Conservation (phyloP, 35 echinoderm and acorn worm species). For the Heliocidaris tuberculata region DNA sequence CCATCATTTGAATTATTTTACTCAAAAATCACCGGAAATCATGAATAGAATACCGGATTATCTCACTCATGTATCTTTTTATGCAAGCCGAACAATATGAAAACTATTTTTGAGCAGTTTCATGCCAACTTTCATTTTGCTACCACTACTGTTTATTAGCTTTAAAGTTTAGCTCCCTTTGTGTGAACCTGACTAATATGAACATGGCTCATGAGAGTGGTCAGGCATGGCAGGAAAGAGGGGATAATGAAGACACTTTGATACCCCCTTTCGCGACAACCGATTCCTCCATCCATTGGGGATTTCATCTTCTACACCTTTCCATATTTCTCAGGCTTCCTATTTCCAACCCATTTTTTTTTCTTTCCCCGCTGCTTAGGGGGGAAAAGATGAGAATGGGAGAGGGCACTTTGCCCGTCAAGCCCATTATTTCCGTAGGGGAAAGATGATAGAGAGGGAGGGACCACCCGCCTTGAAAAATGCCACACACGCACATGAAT, state of each 20-base stretch:
- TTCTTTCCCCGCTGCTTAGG: not conserved
- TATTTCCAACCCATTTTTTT: not conserved
- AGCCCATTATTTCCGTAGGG: not conserved
- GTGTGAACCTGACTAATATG: too few species aligned
- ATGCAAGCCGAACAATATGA: too few species aligned
- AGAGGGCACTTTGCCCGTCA: not conserved
- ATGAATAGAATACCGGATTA: too few species aligned
- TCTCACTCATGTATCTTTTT: too few species aligned
- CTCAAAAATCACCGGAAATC: too few species aligned
- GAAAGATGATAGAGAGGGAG: not conserved
- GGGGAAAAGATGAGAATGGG: not conserved
- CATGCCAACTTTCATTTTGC: too few species aligned
- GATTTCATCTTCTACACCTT: not conserved
- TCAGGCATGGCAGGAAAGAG: not conserved
- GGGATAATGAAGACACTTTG: not conserved
- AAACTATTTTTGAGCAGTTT: too few species aligned
- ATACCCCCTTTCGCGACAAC: not conserved
- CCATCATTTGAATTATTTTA: too few species aligned
- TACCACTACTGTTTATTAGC: too few species aligned
- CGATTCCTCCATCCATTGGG: not conserved
- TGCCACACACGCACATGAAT: not conserved
- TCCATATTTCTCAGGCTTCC: not conserved
- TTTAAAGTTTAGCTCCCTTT: too few species aligned
- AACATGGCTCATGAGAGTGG: not conserved
- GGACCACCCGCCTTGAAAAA: constrained; percentile 14